Base-by-base conservation (phyloP, 2,797 vertebrate genomes). In the Rhinella marina region DNA sequence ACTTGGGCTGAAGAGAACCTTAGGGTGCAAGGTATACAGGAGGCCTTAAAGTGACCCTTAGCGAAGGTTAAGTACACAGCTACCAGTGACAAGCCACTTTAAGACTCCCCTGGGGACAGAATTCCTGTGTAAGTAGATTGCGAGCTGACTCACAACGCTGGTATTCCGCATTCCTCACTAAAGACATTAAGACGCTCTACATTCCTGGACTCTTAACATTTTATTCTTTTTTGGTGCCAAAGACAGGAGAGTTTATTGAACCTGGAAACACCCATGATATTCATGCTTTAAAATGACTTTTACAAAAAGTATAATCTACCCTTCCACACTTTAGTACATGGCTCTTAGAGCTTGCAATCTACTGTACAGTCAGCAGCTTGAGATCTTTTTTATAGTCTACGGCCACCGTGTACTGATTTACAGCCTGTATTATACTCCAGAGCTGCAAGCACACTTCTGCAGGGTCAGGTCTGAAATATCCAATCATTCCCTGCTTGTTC, bases 111-210 rank as follows among this genome's bases (percentile, higher is more conserved):
- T 48, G 79, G 80, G 54, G 79, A 21, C 54, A 61, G 81, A 52
- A 86, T 86, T 89, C 88, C 85, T 78, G n/a, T 64, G 19, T 86
- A 85, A 75, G 83, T 88, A 81, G 77, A 85, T 81, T 70, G 50
- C 12, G 27, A 50, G 25, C 54, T 14, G 72, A 82, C 25, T 87
- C 72, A 76, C 72, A 1, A n/a, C 7, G 80, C 85, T 56, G 80
- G 59, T 70, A 79, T 77, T 68, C 62, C 27, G 68, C 81, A 89
- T 89, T 89, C 88, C 79, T 57, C 23, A 29, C 75, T 57, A 50
- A 88, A 75, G 72, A 41, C 32, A 75, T 68, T 75, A 25, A 72
- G 19, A 59, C 68, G 23, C 57, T 27, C 41, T 17, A 19, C 72
- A 89, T 86, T 89, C 82, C 84, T 57, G 25, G 1, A 57, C 50